Conservation (phyloP, 2,888 invertebrate genomes). For the Acheta domesticus region DNA sequence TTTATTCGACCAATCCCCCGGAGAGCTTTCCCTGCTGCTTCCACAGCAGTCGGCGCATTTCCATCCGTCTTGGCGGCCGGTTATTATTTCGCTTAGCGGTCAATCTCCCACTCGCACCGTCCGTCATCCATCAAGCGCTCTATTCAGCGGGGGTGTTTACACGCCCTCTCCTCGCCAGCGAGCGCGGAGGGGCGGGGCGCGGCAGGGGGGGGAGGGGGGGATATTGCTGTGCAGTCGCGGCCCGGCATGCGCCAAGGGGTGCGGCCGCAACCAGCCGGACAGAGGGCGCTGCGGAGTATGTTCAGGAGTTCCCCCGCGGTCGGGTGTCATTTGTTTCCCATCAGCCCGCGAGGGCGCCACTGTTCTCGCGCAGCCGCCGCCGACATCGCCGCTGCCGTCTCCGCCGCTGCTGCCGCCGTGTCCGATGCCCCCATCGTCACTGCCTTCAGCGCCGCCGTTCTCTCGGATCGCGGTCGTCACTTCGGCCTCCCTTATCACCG, state of each 20-base stretch:
- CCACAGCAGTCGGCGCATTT: neutral
- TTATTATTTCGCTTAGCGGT: conserved; percentile 4
- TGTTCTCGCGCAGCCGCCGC: too few relatives aligned
- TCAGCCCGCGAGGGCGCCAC: neutral
- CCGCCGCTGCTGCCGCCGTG: too few relatives aligned
- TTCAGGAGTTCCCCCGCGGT: neutral
- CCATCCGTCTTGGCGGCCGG: conserved; percentile 3
- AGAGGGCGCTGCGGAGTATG: neutral
- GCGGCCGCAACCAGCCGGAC: neutral
- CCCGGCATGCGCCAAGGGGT: neutral
- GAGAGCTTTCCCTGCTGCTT: neutral
- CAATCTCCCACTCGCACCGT: neutral
- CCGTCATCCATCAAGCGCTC: neutral
- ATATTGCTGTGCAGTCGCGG: neutral
- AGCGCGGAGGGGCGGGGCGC: too few relatives aligned
- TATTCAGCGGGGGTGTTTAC: neutral
- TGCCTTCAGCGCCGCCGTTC: too few relatives aligned
- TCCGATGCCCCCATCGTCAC: too few relatives aligned
- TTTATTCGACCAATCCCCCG: neutral
- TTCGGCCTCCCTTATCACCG: too few relatives aligned
- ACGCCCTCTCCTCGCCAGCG: neutral
- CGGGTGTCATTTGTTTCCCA: neutral
- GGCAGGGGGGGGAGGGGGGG: neutral
- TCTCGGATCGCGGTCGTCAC: too few relatives aligned
- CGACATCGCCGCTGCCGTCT: too few relatives aligned